Evolutionary conservation across 2,797 vertebrate species (phyloP).

Genomic region (Poeciliopsis infans): DNA sequence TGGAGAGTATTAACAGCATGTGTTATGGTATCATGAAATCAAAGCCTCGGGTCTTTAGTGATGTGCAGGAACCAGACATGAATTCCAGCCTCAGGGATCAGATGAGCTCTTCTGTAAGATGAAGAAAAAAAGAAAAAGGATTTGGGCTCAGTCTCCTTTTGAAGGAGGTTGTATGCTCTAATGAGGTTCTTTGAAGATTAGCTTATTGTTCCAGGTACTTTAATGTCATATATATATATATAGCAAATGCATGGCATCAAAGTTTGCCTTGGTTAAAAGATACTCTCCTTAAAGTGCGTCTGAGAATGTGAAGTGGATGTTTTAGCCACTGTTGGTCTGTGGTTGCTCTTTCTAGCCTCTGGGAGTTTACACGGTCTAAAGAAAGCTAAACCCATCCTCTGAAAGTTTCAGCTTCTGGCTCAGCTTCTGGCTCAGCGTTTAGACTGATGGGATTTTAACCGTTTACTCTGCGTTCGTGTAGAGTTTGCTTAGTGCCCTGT

Average conservation of each 20-base stretch:
- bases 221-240: conserved; percentile 16
- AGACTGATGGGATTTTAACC: conserved; percentile 49
- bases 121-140: conserved; percentile 46
- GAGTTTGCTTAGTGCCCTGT: conserved; percentile 53
- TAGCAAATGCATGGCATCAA: conserved; percentile 47
- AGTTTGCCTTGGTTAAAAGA: conserved; percentile 35
- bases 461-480: conserved; percentile 59
- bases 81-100: conserved; percentile 47
- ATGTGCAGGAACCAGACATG: conserved; percentile 49
- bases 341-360: conserved; percentile 33
- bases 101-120: conserved; percentile 54
- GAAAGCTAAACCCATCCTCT: conserved; percentile 49
- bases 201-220: conserved; percentile 50
- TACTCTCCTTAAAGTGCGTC: conserved; percentile 19
- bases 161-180: conserved; percentile 51
- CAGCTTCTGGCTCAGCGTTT: conserved; percentile 27
- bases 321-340: conserved; percentile 26
- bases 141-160: conserved; percentile 64
- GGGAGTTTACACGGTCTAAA: conserved; percentile 35
- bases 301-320: conserved; percentile 28
- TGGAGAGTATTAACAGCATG: conserved; percentile 48
- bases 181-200: conserved; percentile 71
- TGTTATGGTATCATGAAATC: conserved; percentile 56
- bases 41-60: conserved; percentile 42
- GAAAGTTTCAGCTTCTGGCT: conserved; percentile 27